A percentile compares a stretch with the other conserved stretches of the same genome.
Evolutionary conservation across 1,140 invertebrate genomes (phyloP).

Genomic region (Dendrolimus kikuchii): DNA sequence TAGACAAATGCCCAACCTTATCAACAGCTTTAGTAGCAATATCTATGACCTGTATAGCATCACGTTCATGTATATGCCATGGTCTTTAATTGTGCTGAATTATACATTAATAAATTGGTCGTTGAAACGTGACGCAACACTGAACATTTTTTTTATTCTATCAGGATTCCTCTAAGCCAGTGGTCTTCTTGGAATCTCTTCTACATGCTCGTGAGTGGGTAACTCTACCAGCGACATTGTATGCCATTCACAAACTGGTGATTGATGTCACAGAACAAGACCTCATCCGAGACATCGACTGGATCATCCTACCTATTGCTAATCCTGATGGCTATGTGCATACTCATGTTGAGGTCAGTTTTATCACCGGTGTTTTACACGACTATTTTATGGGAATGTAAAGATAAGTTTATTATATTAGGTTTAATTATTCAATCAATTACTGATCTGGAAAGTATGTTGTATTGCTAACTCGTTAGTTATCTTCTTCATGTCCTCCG

Average conservation of each 20-base stretch:
- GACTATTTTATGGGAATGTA: too few relatives aligned
- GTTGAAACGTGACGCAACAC: background rate
- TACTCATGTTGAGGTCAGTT: constrained; percentile 37
- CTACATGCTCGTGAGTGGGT: constrained; percentile 81
- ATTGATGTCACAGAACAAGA: constrained; percentile 69
- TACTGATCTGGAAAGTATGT: too few relatives aligned
- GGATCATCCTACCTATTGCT: constrained; percentile 66
- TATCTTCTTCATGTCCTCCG: too few relatives aligned
- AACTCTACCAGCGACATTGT: constrained; percentile 75
- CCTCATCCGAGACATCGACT: constrained; percentile 55
- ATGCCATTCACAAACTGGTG: constrained; percentile 77
- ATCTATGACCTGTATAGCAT: too few relatives aligned
- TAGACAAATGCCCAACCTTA: too few relatives aligned
- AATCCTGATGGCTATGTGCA: constrained; percentile 73
- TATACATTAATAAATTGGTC: too few relatives aligned
- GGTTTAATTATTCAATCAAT: too few relatives aligned
- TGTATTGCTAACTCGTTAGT: too few relatives aligned
- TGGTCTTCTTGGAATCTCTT: constrained; percentile 59
- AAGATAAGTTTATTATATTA: too few relatives aligned
- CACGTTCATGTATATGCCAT: too few relatives aligned
- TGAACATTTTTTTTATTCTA: background rate
- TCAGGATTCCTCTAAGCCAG: constrained; percentile 25
- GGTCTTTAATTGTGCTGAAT: too few relatives aligned
- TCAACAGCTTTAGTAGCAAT: too few relatives aligned
- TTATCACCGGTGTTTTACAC: background rate